phyloP scores from a whole-genome alignment of 2,888 invertebrate species.

The Lapara coniferarum region DNA sequence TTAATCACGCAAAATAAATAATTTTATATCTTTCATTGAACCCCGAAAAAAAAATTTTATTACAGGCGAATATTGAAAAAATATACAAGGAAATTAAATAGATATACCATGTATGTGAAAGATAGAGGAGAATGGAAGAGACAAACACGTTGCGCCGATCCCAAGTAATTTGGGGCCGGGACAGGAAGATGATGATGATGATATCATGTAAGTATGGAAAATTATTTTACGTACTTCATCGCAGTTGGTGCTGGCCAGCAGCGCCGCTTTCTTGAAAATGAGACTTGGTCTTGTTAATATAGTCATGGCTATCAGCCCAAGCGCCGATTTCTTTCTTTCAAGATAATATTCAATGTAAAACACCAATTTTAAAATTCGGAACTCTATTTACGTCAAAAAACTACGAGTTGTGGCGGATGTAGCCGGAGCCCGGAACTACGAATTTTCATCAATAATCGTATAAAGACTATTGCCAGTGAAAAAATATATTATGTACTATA shows the following conservation, averaged over 20 bases:
- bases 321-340: slow-evolving; percentile 14
- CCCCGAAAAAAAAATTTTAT: too few relatives aligned
- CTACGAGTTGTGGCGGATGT: slow-evolving; percentile 14
- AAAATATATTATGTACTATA: slow-evolving; percentile 33
- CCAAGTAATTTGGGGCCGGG: too few relatives aligned
- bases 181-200: too few relatives aligned
- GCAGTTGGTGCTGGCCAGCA: slow-evolving; percentile 80
- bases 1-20: too few relatives aligned
- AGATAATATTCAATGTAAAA: not conserved
- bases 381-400: slow-evolving; percentile 28
- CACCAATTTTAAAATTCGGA: slow-evolving; percentile 14
- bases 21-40: too few relatives aligned
- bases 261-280: slow-evolving; percentile 87
- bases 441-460: slow-evolving; percentile 46
- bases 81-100: slow-evolving; percentile 1
- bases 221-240: slow-evolving; percentile 57
- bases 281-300: slow-evolving; percentile 88
- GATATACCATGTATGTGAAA: slow-evolving; percentile 32
- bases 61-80: not conserved
- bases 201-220: too few relatives aligned
- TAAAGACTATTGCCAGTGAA: slow-evolving; percentile 35
- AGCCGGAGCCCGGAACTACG: slow-evolving; percentile 19
- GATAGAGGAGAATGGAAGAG: too few relatives aligned
- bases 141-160: too few relatives aligned
- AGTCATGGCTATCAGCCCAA: slow-evolving; percentile 84